A percentile compares a stretch with the other conserved stretches of the same genome.
Conservation (phyloP, 2,888 invertebrate species). For the Mylabris sibirica region DNA sequence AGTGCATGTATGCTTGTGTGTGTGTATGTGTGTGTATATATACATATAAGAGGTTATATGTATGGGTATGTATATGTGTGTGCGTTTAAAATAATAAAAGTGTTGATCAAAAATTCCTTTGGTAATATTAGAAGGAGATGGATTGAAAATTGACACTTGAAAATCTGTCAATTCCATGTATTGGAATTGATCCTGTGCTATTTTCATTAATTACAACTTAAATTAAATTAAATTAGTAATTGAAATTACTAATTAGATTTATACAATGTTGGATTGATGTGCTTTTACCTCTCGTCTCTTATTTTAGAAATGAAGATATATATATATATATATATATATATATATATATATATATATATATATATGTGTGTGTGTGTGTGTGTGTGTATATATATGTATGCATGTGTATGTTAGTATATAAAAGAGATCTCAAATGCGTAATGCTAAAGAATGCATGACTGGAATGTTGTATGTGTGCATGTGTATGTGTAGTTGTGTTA, state of each 20-base stretch:
- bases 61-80: background rate
- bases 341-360: no score
- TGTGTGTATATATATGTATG: no score
- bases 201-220: conserved; percentile 13
- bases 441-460: conserved; percentile 54
- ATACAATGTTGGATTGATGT: conserved; percentile 7
- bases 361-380: no score
- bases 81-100: conserved; percentile 34
- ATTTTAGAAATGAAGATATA: background rate
- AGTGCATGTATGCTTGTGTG: background rate
- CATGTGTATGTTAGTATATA: conserved; percentile 11
- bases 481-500: no score
- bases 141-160: conserved; percentile 57
- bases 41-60: background rate
- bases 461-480: conserved; percentile 53
- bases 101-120: conserved; percentile 56
- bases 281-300: background rate
- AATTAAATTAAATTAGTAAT: conserved; percentile 34
- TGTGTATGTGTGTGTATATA: background rate
- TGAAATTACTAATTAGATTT: conserved; percentile 30
- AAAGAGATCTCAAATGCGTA: conserved; percentile 43
- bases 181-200: conserved; percentile 49
- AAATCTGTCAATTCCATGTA: conserved; percentile 56
- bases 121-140: conserved; percentile 55
- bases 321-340: no score